phyloP scores from a whole-genome alignment of 2,888 invertebrate genomes.

The Epirrita christyi region DNA sequence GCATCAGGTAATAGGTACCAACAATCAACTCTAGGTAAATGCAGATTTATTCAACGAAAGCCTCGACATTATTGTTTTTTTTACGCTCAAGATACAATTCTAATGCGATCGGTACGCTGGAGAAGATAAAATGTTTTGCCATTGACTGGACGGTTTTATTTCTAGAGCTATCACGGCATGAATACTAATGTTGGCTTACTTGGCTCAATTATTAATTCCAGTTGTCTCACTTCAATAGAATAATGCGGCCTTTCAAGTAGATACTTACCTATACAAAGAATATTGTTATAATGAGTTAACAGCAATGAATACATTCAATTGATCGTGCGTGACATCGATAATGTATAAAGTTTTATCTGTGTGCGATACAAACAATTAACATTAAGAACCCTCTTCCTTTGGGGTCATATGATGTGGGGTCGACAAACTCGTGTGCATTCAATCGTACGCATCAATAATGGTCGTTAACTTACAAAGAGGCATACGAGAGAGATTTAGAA shows the following conservation, averaged over 20 bases:
- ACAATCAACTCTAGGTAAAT: constrained; percentile 9
- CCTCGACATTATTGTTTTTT: constrained; percentile 59
- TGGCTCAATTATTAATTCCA: constrained; percentile 39
- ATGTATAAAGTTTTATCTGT: constrained; percentile 60
- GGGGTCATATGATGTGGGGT: constrained; percentile 70
- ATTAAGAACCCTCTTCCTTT: constrained; percentile 73
- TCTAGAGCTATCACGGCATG: constrained; percentile 45
- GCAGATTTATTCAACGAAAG: constrained; percentile 50
- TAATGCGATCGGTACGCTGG: constrained; percentile 57
- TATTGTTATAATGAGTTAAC: constrained; percentile 37
- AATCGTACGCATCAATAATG: constrained; percentile 54
- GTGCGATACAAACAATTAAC: constrained; percentile 61
- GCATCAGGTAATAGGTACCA: not conserved
- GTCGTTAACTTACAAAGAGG: constrained; percentile 43
- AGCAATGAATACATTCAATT: constrained; percentile 52
- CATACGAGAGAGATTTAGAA: constrained; percentile 52
- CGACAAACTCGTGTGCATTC: constrained; percentile 73
- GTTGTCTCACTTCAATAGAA: constrained; percentile 51
- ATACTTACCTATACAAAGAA: constrained; percentile 13
- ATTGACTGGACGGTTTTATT: constrained; percentile 57
- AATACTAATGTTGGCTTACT: constrained; percentile 59
- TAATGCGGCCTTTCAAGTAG: constrained; percentile 41
- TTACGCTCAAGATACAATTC: constrained; percentile 62
- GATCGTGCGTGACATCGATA: constrained; percentile 71
- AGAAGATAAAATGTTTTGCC: constrained; percentile 58